Conservation (phyloP, 2,888 invertebrate species). For the Loripinus fragilis region DNA sequence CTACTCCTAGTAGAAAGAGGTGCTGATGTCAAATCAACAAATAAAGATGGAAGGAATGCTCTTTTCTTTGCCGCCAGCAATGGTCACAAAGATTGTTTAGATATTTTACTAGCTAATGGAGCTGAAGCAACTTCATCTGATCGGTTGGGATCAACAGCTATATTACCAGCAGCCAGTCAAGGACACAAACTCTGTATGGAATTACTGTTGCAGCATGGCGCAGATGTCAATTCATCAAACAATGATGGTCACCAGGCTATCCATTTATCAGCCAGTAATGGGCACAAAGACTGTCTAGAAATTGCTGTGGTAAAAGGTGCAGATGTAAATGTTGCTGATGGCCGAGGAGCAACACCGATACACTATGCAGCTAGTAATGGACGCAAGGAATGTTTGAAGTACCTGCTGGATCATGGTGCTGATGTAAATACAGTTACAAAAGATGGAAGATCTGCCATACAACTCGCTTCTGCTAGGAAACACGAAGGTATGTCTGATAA, state of each 20-base stretch:
- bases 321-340: conserved; percentile 87
- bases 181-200: conserved; percentile 1
- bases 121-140: not conserved
- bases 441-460: not conserved
- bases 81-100: not conserved
- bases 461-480: not conserved
- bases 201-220: not conserved
- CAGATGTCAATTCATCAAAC: not conserved
- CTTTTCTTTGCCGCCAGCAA: conserved; percentile 1
- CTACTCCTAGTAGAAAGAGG: not conserved
- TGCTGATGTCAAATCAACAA: not conserved
- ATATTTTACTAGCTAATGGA: not conserved
- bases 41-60: not conserved
- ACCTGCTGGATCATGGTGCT: conserved; percentile 3
- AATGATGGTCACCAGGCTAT: conserved; percentile 90
- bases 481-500: not conserved
- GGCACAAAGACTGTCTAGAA: conserved; percentile 89
- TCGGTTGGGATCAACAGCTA: not conserved
- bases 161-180: not conserved
- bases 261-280: conserved; percentile 96
- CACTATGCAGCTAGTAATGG: conserved; percentile 96
- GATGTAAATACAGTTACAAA: not conserved
- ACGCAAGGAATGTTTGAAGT: not conserved
- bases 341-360: conserved; percentile 94
- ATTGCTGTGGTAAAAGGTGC: conserved; percentile 89